Evolutionary conservation across 2,888 invertebrate genomes (phyloP).

Genomic region (Sabatieria punctata): DNA sequence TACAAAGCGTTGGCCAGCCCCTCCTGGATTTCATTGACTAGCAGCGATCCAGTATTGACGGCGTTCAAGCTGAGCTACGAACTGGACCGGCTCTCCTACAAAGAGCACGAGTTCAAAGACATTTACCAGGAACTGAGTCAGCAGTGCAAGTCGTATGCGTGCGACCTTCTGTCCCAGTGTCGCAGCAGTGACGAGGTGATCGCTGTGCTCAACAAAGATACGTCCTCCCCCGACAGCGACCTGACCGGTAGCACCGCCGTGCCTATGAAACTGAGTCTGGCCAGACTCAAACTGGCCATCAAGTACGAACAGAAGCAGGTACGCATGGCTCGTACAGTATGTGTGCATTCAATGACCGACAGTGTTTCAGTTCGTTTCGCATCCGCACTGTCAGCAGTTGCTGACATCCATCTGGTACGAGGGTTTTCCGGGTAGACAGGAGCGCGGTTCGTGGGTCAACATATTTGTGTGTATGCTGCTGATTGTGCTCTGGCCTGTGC

Average conservation of each 20-base stretch:
- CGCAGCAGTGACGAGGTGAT: slow-evolving; percentile 42
- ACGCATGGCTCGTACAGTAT: too few relatives aligned
- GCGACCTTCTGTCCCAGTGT: slow-evolving; percentile 41
- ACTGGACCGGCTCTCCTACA: slow-evolving; percentile 36
- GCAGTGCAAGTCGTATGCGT: slow-evolving; percentile 41
- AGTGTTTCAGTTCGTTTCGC: slow-evolving; percentile 40
- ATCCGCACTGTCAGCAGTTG: slow-evolving; percentile 43
- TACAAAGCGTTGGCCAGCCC: slow-evolving; percentile 42
- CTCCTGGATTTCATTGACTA: slow-evolving; percentile 42
- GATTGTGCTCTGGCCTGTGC: slow-evolving; percentile 34
- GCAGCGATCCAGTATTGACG: slow-evolving; percentile 39
- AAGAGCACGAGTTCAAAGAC: slow-evolving; percentile 42
- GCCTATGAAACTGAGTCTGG: slow-evolving; percentile 31
- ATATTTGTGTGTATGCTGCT: slow-evolving; percentile 35
- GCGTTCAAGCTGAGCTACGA: slow-evolving; percentile 41
- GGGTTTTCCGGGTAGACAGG: slow-evolving; percentile 39
- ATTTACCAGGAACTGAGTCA: slow-evolving; percentile 35
- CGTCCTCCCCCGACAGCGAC: slow-evolving; percentile 24
- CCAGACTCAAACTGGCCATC: slow-evolving; percentile 40
- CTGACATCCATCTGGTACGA: slow-evolving; percentile 42
- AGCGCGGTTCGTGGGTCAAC: slow-evolving; percentile 35
- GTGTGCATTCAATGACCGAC: too few relatives aligned
- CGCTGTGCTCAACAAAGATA: slow-evolving; percentile 38
- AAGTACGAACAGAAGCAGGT: slow-evolving; percentile 44
- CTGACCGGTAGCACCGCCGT: slow-evolving; percentile 25